phyloP scores from a whole-genome alignment of 2,888 invertebrate species.

The Drosophila eohydei region DNA sequence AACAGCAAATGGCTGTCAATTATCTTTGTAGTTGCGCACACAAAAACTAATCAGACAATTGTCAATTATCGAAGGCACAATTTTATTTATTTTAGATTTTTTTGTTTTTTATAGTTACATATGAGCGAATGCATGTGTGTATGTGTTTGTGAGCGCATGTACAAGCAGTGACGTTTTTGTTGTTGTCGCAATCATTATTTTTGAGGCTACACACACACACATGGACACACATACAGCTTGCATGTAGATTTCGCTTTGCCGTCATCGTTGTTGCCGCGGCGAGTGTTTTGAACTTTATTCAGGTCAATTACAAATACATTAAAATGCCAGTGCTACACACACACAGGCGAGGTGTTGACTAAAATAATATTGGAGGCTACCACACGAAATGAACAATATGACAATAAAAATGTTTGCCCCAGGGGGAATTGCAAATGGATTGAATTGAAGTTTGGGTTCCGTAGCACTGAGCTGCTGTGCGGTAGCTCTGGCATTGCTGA shows the following conservation, averaged over 20 bases:
- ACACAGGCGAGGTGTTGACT: conserved; percentile 69
- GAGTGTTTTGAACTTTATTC: conserved; percentile 85
- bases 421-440: conserved; percentile 24
- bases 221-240: conserved; percentile 47
- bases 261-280: conserved; percentile 58
- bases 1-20: conserved; percentile 30
- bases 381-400: conserved; percentile 36
- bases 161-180: conserved; percentile 42
- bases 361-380: conserved; percentile 81
- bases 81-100: conserved; percentile 25
- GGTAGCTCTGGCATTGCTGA: background rate
- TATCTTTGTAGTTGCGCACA: conserved; percentile 17
- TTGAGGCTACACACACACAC: conserved; percentile 71
- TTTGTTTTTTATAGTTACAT: conserved; percentile 32
- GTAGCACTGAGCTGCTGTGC: background rate
- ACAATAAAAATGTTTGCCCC: conserved; percentile 38
- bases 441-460: conserved; percentile 21
- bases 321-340: conserved; percentile 74
- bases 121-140: conserved; percentile 7
- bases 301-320: conserved; percentile 84
- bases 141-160: conserved; percentile 14
- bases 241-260: conserved; percentile 80
- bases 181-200: conserved; percentile 81
- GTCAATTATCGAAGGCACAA: conserved; percentile 74
- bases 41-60: conserved; percentile 73